These are phyloP conservation scores for Choristoneura fumiferana DNA, from an alignment of 1,140 invertebrate species.

Conservation along the genomic window DNA sequence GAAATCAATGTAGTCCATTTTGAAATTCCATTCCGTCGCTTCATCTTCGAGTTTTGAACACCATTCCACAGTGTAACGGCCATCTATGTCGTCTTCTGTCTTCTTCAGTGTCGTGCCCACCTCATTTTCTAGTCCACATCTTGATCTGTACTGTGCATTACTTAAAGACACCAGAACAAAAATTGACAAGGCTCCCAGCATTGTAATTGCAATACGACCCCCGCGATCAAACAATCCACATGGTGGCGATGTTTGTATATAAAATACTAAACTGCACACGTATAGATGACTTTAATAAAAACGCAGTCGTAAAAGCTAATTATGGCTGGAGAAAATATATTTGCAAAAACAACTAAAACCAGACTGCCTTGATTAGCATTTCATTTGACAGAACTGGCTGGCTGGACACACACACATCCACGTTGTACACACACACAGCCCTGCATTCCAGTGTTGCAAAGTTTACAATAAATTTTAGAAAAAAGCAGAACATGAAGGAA, in stretches of 20 bases:
- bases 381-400: too few relatives aligned
- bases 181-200: neutral
- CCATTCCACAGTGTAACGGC: slow-evolving; percentile 44
- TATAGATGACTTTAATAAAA: neutral
- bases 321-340: slow-evolving; percentile 1
- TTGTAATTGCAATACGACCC: neutral
- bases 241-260: neutral
- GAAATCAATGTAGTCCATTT: slow-evolving; percentile 24
- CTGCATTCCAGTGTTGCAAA: too few relatives aligned
- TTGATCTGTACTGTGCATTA: neutral
- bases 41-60: slow-evolving; percentile 33
- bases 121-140: slow-evolving; percentile 26
- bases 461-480: too few relatives aligned
- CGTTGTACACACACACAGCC: neutral
- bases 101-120: slow-evolving; percentile 25
- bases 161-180: neutral
- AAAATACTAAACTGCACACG: neutral
- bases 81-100: slow-evolving; percentile 30
- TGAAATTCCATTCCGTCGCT: slow-evolving; percentile 78
- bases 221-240: slow-evolving; percentile 7
- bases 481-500: too few relatives aligned
- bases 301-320: neutral
- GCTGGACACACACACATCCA: too few relatives aligned
- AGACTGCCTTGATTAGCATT: too few relatives aligned
- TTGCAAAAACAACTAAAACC: slow-evolving; percentile 4